Percentiles rank a stretch among this genome's conserved stretches.
Evolutionary conservation across 23 tunicate species (phyloP).

Genomic region (Trididemnum nubilum): DNA sequence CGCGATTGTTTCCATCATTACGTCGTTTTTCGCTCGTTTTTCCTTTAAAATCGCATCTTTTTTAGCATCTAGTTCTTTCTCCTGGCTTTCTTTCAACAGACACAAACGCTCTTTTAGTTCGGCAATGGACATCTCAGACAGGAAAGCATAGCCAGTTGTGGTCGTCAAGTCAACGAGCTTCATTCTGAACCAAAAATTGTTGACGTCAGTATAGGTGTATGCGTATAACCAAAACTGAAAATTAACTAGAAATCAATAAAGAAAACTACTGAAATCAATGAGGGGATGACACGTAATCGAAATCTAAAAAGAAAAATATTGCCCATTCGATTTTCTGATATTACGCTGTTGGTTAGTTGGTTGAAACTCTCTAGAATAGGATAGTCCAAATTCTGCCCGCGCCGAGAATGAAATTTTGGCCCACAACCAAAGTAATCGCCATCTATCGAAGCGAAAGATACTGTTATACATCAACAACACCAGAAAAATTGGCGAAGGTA

Average conservation of each 20-base stretch:
- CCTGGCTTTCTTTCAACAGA: conserved; percentile 62
- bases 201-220: too few relatives aligned
- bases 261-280: not conserved
- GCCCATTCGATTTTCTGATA: too few relatives aligned
- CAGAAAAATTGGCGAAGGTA: too few relatives aligned
- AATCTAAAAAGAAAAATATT: too few relatives aligned
- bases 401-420: too few relatives aligned
- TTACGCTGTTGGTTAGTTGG: too few relatives aligned
- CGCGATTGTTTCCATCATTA: conserved; percentile 72
- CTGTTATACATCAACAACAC: too few relatives aligned
- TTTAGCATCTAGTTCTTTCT: conserved; percentile 60
- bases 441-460: too few relatives aligned
- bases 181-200: conserved; percentile 39
- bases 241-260: not conserved
- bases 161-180: conserved; percentile 84
- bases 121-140: conserved; percentile 95
- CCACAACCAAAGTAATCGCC: too few relatives aligned
- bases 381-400: too few relatives aligned
- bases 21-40: conserved; percentile 76
- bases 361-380: too few relatives aligned
- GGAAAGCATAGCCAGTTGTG: conserved; percentile 92
- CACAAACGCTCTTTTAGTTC: conserved; percentile 82
- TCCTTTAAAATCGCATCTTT: conserved; percentile 60
- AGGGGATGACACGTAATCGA: not conserved
- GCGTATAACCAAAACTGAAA: too few relatives aligned